Evolutionary conservation across 2,113 vertebrate species (phyloP), one percentile per base, ranked within the genome.

Genomic region (Chloropsis hardwickii): DNA sequence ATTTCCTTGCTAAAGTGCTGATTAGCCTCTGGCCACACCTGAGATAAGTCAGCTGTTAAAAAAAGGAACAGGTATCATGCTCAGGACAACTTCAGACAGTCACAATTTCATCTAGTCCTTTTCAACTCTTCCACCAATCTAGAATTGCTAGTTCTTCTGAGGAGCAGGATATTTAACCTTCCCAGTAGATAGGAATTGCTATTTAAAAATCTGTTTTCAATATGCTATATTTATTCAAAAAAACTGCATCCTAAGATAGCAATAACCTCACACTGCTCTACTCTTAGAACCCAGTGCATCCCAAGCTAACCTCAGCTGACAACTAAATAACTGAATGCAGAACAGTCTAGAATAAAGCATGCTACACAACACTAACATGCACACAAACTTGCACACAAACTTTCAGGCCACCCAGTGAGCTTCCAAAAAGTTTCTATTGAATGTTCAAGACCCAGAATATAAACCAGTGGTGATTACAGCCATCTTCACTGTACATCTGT

Each of bases 1-100:
- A 99, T 99, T 98, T 99, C 99, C 98, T 99, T 99, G 98, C 99
- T 99, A 99, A 99, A 99, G 99, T 99, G 98, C 99, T 99, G 99
- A 97, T 99, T 99, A 97, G 99, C 99, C 97, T 99, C 99, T 62
- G 99, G 99, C 99, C 99, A 99, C 94, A 99, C 99, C 99, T 99
- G 99, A 99, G 99, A 99, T 97, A 99, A 99, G 97, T 99, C 99
- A 97, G 99, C 99, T 99, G 95, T 96, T 77, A 79, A 92, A 67
- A 93, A 61, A 73, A n/a, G 53, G 44, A 91, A 94, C 5, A 79
- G 50, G 44, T 31, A 83, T 56, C 37, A 88, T 1, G 6, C 44
- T 91, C 61, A 58, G 84, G 23, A 86, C 23, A 72, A 86, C 72
- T 42, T 58, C 54, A 73, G 21, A 50, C 23, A 81, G 23, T 15